Base-by-base conservation (phyloP, 2,888 invertebrate genomes). In the Hofmannophila pseudospretella region DNA sequence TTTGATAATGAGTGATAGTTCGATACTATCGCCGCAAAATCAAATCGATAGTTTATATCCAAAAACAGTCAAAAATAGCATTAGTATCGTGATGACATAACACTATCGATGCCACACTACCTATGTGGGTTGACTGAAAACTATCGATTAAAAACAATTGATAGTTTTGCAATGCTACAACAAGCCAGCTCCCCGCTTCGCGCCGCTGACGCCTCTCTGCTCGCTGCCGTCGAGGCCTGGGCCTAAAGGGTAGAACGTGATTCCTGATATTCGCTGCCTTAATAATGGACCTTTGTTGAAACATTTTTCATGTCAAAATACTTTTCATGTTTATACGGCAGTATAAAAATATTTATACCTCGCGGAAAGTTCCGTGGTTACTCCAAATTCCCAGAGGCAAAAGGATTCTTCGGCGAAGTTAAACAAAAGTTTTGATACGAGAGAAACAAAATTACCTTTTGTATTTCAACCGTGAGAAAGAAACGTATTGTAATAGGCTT, bases 401-500 rank as follows among this genome's bases (percentile, higher is more conserved):
- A 9, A 23, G 23, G 23, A n/a, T 9, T 22, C 11, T 32, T 7
- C 7, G 2, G 12, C 10, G 4, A n/a, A 22, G 12, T 23, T 12
- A 32, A n/a, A 14, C 12, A 14, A 30, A 30, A 20, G 19, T 36
- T 31, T 32, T 26, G 26, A 26, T 23, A 23, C 23, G 27, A 22
- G 22, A 22, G 9, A 29, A 10, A 22, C 12, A 20, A 32, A 32
- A 32, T 22, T 19, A 14, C 20, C 22, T 14, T 35, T 30, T 19
- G 29, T 25, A 33, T 33, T 38, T 28, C 19, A n/a, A 8, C n/a
- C 28, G 30, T 13, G 36, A n/a, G 31, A 7, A 32, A 33, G 32
- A 27, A 33, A 36, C 31, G 32, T 41, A 33, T 39, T 39, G 26
- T 39, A 46, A 44, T 38, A 39, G 41, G 39, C 36, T 45, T 45